Evolutionary conservation across 92 coral and sea anemone genomes (phyloP), one percentile per base, ranked within the genome.

Genomic region (Desmophyllum pertusum): DNA sequence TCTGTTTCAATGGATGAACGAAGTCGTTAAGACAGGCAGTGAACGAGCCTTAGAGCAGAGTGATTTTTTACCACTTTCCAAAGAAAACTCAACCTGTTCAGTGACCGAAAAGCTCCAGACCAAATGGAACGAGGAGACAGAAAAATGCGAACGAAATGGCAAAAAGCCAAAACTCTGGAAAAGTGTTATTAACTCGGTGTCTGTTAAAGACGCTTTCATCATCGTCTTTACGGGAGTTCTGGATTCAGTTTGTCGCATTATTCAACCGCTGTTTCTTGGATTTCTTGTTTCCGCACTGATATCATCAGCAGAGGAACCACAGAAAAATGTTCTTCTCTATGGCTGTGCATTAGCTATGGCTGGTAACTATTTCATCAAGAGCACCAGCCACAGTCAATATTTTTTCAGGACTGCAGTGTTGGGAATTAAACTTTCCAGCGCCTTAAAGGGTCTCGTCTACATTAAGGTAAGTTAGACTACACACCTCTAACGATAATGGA

Each of bases 111-210:
- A 65, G 41, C 71, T 65, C 1, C 71, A 65, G 19, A 65, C 25
- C 0, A 65, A 35, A 33, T 65, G 71, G 71, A 65, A 65, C 25
- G 52, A 71, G 6, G 76, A 71, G 29, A 43, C 17, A 25, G 35
- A 29, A 23, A 39, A 71, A 8, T 41, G 76, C 33, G 50, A 71
- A 27, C 18, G 13, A 39, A 71, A 35, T 15, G 71, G 71, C 29
- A 39, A 41, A 35, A 71, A 23, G 1, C 52, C 76, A n/a, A 71
- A 71, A 41, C 23, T 71, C 52, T 71, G 76, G 76, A 71, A 71
- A 43, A 71, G 52, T 35, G 31, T 71, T 43, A 8, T 71, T 3
- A 71, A 25, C 52, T 5, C 23, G 33, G 33, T 40, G 8, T 43
- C 76, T 10, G 31, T n/a, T 40, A 23, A 13, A 18, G 33, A 71